Conservation (phyloP, 2,888 invertebrate species). For the Apomyelois bistriatella region DNA sequence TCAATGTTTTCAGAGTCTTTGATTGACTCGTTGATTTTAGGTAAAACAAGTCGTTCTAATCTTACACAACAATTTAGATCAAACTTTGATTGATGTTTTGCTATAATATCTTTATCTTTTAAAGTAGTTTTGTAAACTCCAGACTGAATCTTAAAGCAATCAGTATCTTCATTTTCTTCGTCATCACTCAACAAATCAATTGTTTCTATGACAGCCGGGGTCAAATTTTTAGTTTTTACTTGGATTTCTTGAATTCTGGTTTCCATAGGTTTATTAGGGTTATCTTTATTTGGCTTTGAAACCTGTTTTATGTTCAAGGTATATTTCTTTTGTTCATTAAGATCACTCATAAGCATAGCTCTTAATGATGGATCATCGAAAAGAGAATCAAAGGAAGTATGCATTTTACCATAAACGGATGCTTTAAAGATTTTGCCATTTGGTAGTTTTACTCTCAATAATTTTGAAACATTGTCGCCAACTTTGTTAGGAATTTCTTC, state of each 20-base stretch:
- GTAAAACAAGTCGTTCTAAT: constrained; percentile 29
- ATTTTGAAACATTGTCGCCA: constrained; percentile 34
- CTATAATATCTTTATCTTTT: constrained; percentile 31
- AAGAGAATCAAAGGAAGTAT: constrained; percentile 44
- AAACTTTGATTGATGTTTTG: constrained; percentile 49
- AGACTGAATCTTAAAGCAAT: constrained; percentile 47
- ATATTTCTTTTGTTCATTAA: constrained; percentile 38
- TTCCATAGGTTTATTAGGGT: constrained; percentile 30
- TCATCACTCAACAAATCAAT: constrained; percentile 67
- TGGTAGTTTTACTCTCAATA: constrained; percentile 46
- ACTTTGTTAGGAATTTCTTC: constrained; percentile 36
- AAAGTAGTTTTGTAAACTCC: constrained; percentile 42
- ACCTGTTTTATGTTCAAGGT: constrained; percentile 53
- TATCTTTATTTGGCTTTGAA: constrained; percentile 22
- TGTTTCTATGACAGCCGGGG: constrained; percentile 38
- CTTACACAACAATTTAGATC: constrained; percentile 45
- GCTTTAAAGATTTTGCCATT: constrained; percentile 57
- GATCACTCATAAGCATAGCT: constrained; percentile 37
- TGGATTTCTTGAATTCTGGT: constrained; percentile 35
- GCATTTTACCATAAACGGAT: constrained; percentile 47
- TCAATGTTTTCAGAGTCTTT: not conserved
- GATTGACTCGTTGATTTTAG: constrained; percentile 13
- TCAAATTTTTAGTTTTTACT: constrained; percentile 15
- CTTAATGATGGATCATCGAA: constrained; percentile 49
- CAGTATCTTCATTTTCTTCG: constrained; percentile 38